phyloP scores from a whole-genome alignment of 2,888 invertebrate genomes.

The Aporophyla lueneburgensis region DNA sequence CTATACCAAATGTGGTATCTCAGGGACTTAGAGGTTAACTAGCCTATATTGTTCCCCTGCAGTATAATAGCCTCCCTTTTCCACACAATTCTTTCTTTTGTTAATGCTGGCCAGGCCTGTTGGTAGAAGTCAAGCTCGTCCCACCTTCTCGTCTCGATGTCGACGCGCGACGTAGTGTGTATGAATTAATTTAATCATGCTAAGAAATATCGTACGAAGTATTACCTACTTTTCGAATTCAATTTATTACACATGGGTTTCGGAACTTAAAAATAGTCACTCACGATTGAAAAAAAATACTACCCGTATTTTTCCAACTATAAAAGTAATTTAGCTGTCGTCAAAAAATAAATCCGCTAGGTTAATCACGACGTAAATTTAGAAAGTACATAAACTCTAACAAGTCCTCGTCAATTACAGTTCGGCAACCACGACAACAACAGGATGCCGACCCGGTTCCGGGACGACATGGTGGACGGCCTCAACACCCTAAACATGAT shows the following conservation, averaged over 20 bases:
- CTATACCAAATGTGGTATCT: too few species aligned
- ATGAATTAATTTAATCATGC: neutral
- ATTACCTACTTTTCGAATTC: neutral
- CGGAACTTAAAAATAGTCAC: neutral
- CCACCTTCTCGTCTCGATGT: neutral
- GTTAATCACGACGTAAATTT: neutral
- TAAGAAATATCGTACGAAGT: neutral
- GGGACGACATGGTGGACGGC: constrained; percentile 92
- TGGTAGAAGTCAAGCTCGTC: too few species aligned
- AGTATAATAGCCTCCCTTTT: too few species aligned
- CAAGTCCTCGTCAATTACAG: constrained; percentile 77
- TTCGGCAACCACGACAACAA: constrained; percentile 93
- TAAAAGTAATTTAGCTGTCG: neutral
- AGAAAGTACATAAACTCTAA: neutral
- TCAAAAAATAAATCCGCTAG: neutral
- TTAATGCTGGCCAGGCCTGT: too few species aligned
- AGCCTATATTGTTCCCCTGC: too few species aligned
- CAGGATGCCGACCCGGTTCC: constrained; percentile 92
- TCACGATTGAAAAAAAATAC: neutral
- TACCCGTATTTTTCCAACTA: neutral
- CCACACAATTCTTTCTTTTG: too few species aligned
- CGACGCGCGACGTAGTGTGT: too few species aligned
- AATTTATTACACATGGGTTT: neutral
- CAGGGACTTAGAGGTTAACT: too few species aligned
- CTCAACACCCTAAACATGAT: constrained; percentile 93